These are phyloP conservation scores for Rhizomys pruinosus DNA, from an alignment of 2,113 vertebrate genomes.

Conservation along the genomic window DNA sequence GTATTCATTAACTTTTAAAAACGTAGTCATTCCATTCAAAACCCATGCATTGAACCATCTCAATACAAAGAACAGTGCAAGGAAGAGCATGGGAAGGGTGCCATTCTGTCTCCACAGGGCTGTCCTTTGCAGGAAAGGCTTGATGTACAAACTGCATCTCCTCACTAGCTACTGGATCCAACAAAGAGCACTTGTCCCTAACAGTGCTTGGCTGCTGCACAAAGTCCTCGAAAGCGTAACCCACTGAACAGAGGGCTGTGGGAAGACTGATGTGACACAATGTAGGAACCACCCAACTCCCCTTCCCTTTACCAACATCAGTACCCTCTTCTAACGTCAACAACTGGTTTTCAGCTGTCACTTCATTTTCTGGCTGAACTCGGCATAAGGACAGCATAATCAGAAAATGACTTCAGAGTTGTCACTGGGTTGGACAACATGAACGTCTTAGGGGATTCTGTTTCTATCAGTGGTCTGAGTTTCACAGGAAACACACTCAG, in stretches of 20 bases:
- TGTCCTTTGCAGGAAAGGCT: not conserved
- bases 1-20: not conserved
- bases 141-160: not conserved
- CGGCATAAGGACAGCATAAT: not conserved
- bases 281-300: not conserved
- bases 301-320: not conserved
- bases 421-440: not conserved
- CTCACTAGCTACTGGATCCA: conserved; percentile 13
- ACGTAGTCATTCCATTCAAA: not conserved
- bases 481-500: not conserved
- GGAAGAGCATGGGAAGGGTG: not conserved
- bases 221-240: not conserved
- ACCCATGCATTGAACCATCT: not conserved
- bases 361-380: not conserved
- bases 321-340: not conserved
- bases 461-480: not conserved
- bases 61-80: not conserved
- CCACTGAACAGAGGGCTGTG: not conserved
- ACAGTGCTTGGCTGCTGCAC: not conserved
- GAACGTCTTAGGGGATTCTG: not conserved
- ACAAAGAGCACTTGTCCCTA: not conserved
- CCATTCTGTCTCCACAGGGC: not conserved
- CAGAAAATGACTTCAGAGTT: not conserved
- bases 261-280: not conserved
- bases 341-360: not conserved